Evolutionary conservation across 2,888 invertebrate species (phyloP).

Genomic region (Cerceris ruficornis): DNA sequence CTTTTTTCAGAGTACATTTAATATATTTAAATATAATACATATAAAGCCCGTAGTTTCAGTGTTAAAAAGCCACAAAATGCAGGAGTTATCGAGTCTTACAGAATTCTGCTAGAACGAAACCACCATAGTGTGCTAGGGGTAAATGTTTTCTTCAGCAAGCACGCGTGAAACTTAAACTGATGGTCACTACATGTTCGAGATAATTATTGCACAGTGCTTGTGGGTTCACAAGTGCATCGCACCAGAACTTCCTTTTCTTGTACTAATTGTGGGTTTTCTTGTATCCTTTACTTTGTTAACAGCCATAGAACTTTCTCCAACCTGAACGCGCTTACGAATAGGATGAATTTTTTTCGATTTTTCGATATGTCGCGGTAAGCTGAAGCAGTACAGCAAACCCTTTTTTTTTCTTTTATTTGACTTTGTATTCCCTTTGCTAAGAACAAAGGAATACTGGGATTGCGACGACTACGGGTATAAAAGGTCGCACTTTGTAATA

Average conservation of each 20-base stretch:
- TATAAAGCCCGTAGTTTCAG: neutral
- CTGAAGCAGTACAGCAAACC: too few relatives aligned
- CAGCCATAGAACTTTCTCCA: neutral
- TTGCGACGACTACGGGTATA: too few relatives aligned
- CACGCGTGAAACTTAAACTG: constrained; percentile 21
- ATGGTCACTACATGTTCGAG: constrained; percentile 36
- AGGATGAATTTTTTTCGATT: too few relatives aligned
- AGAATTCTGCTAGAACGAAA: neutral
- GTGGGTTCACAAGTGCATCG: constrained; percentile 63
- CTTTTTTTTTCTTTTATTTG: too few relatives aligned
- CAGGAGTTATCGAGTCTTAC: too few relatives aligned
- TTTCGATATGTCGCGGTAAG: too few relatives aligned
- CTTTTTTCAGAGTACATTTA: too few relatives aligned
- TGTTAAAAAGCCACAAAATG: neutral
- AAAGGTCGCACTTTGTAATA: too few relatives aligned
- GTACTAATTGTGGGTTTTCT: constrained; percentile 23
- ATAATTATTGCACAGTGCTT: constrained; percentile 56
- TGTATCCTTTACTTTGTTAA: neutral
- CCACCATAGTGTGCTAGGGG: neutral
- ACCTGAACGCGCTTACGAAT: neutral
- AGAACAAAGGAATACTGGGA: too few relatives aligned
- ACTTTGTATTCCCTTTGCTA: too few relatives aligned
- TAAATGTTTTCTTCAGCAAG: neutral
- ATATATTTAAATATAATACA: too few relatives aligned
- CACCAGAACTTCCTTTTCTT: constrained; percentile 65